phyloP scores from a whole-genome alignment of 2,888 invertebrate species.

The Drosophila bunnanda region DNA sequence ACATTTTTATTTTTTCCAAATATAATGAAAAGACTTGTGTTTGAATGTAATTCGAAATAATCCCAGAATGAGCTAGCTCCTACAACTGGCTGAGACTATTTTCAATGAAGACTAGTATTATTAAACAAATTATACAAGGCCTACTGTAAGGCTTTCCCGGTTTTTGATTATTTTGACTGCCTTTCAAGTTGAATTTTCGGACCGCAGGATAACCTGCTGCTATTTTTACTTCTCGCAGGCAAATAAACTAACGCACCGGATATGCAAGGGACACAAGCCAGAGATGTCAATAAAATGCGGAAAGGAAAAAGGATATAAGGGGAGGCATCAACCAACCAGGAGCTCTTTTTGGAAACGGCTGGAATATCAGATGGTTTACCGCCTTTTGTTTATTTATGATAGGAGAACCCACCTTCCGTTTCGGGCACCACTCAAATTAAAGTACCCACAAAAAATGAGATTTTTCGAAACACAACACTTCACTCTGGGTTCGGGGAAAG shows the following conservation, averaged over 20 bases:
- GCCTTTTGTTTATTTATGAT: constrained; percentile 52
- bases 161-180: neutral
- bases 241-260: constrained; percentile 37
- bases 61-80: neutral
- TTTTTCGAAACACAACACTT: constrained; percentile 19
- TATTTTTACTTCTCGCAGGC: constrained; percentile 2
- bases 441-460: constrained; percentile 38
- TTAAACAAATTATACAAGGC: neutral
- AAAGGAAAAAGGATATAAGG: constrained; percentile 6
- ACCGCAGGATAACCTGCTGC: constrained; percentile 6
- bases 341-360: neutral
- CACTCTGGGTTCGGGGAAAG: constrained; percentile 23
- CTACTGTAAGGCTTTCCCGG: neutral
- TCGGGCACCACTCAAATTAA: constrained; percentile 41
- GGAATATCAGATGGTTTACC: constrained; percentile 45
- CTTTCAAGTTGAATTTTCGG: constrained; percentile 13
- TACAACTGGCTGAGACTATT: neutral
- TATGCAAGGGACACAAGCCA: constrained; percentile 12
- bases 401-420: constrained; percentile 13
- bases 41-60: neutral
- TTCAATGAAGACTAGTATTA: neutral
- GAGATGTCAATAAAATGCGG: constrained; percentile 27
- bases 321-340: neutral
- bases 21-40: no score
- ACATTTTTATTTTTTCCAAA: neutral